A percentile compares a stretch with the other conserved stretches of the same genome.
Evolutionary conservation across 2,888 invertebrate genomes (phyloP).

Genomic region (Cremastinae sp.): DNA sequence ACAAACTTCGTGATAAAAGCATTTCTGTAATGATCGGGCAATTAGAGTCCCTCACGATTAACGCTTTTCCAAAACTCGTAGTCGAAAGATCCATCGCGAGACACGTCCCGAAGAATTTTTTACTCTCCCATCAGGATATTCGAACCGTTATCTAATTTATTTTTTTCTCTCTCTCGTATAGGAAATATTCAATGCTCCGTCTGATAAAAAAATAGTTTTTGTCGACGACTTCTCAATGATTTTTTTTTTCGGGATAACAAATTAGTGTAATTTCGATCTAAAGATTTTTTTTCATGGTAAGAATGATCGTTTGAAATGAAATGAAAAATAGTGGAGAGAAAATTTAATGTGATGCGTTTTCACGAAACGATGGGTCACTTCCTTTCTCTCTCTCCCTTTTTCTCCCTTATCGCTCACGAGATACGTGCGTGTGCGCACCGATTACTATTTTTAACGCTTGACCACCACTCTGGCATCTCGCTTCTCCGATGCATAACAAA

Average conservation of each 20-base stretch:
- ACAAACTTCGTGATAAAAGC: conserved; percentile 36
- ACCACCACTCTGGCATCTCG: conserved; percentile 30
- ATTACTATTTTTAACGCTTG: conserved; percentile 47
- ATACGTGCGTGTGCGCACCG: conserved; percentile 23
- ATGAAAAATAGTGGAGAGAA: background rate
- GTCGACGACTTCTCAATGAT: conserved; percentile 13
- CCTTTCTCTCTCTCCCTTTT: conserved; percentile 29
- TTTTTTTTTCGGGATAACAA: background rate
- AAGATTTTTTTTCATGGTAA: background rate
- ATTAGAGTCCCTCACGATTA: conserved; percentile 41
- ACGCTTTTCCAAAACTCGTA: background rate
- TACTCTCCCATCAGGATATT: no score
- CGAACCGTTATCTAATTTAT: conserved; percentile 34
- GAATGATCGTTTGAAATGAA: background rate
- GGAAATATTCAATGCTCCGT: conserved; percentile 16
- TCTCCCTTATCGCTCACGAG: conserved; percentile 37
- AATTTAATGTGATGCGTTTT: conserved; percentile 38
- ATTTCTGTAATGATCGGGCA: conserved; percentile 35
- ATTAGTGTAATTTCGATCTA: background rate
- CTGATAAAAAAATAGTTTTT: conserved; percentile 22
- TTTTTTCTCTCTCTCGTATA: no score
- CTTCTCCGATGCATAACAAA: conserved; percentile 1
- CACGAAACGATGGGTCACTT: conserved; percentile 48
- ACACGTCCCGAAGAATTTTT: no score
- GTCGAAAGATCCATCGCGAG: background rate